Evolutionary conservation across 2,888 invertebrate species (phyloP).

Genomic region (Hirtodrosophila trivittata): DNA sequence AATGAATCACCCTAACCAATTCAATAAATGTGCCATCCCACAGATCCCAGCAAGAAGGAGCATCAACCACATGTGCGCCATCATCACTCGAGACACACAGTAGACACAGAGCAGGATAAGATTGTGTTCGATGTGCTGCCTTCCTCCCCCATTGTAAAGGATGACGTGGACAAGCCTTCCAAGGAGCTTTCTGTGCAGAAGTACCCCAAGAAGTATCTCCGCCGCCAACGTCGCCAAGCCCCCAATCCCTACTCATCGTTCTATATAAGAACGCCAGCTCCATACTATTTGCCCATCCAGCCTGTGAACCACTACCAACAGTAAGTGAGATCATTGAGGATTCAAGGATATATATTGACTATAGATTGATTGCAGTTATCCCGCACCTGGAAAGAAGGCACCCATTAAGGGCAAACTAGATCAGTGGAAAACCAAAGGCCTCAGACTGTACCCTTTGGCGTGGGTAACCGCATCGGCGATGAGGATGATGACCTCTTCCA

Average conservation of each 20-base stretch:
- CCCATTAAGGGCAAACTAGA: background rate
- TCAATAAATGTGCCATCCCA: no score
- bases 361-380: constrained; percentile 25
- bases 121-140: constrained; percentile 79
- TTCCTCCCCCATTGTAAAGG: constrained; percentile 61
- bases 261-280: background rate
- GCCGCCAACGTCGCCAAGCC: constrained; percentile 70
- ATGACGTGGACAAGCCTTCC: constrained; percentile 49
- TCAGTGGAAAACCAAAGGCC: no score
- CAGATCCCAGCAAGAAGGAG: constrained; percentile 71
- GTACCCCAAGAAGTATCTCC: constrained; percentile 76
- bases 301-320: no score
- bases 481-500: constrained; percentile 58
- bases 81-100: constrained; percentile 41
- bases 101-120: constrained; percentile 60
- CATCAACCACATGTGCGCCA: constrained; percentile 53
- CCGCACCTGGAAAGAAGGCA: constrained; percentile 47
- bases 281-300: constrained; percentile 24
- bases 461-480: constrained; percentile 48
- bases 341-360: no score
- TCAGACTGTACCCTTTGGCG: accelerated
- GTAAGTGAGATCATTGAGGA: no score
- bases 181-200: constrained; percentile 56
- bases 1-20: no score
- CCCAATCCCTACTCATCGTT: constrained; percentile 21